Evolutionary conservation across 2,113 vertebrate genomes (phyloP).

Genomic region (Ammodytes marinus): DNA sequence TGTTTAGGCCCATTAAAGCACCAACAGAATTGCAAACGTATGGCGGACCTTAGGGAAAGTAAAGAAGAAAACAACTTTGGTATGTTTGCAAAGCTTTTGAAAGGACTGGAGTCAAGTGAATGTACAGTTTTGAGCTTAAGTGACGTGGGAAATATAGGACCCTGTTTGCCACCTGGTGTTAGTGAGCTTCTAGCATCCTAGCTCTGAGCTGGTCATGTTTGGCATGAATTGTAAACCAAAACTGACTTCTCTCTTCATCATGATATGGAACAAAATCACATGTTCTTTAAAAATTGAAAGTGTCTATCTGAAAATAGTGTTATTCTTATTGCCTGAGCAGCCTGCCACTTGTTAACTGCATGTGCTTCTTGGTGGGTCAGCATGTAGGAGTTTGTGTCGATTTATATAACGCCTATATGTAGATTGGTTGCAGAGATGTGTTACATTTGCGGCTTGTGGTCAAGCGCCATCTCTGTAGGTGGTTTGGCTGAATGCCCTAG

Average conservation of each 20-base stretch:
- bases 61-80: constrained; percentile 60
- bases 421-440: constrained; percentile 17
- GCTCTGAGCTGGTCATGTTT: constrained; percentile 6
- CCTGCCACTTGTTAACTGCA: not conserved
- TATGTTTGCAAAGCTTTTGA: constrained; percentile 60
- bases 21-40: constrained; percentile 73
- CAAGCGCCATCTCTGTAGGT: constrained; percentile 14
- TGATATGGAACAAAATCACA: not conserved
- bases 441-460: constrained; percentile 31
- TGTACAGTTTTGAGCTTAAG: constrained; percentile 34
- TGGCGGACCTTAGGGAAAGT: constrained; percentile 61
- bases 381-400: not conserved
- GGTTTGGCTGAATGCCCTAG: constrained; percentile 42
- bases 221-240: no score
- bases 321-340: not conserved
- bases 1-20: constrained; percentile 72
- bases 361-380: not conserved
- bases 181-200: not conserved
- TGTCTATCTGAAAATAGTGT: not conserved
- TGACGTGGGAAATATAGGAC: constrained; percentile 2
- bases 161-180: constrained; percentile 16
- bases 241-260: no score
- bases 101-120: constrained; percentile 41
- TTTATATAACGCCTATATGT: not conserved
- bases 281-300: not conserved